A percentile compares a stretch with the other conserved stretches of the same genome.
phyloP scores from a whole-genome alignment of 2,113 vertebrate species.

The Hippocampus barbouri region DNA sequence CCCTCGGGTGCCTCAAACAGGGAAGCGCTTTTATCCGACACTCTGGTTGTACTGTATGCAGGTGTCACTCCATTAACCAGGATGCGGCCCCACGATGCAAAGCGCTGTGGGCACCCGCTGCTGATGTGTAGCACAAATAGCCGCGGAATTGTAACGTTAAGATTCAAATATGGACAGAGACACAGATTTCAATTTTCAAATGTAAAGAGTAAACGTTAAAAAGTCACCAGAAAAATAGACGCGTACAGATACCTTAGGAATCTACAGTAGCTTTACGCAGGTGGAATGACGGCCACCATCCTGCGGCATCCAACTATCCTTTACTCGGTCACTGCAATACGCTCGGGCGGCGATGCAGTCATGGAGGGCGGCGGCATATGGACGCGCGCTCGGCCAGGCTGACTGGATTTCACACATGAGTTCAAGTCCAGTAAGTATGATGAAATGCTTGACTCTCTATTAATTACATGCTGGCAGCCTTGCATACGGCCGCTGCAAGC shows the following conservation, averaged over 20 bases:
- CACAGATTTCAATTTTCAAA: constrained; percentile 26
- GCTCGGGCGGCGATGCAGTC: constrained; percentile 18
- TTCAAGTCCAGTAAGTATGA: constrained; percentile 55
- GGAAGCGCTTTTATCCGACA: constrained; percentile 29
- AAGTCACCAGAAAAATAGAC: not conserved
- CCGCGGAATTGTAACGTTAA: not conserved
- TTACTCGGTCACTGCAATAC: constrained; percentile 7
- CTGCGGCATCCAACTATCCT: constrained; percentile 13
- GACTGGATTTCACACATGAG: constrained; percentile 63
- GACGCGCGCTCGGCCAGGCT: constrained; percentile 38
- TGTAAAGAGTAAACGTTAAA: not conserved
- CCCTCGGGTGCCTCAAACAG: constrained; percentile 13
- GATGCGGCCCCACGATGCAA: constrained; percentile 5
- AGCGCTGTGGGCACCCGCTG: not conserved
- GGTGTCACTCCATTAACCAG: constrained; percentile 44
- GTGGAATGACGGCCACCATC: not conserved
- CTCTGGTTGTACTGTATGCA: constrained; percentile 11
- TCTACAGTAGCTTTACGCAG: not conserved
- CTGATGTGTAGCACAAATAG: constrained; percentile 19
- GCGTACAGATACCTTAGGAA: not conserved
- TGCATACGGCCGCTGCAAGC: constrained; percentile 14
- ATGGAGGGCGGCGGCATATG: constrained; percentile 35
- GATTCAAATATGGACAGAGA: no score
- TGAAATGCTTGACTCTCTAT: constrained; percentile 44
- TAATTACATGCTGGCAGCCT: constrained; percentile 36